Evolutionary conservation across 2,888 invertebrate genomes (phyloP).

Genomic region (Euphydryas editha): DNA sequence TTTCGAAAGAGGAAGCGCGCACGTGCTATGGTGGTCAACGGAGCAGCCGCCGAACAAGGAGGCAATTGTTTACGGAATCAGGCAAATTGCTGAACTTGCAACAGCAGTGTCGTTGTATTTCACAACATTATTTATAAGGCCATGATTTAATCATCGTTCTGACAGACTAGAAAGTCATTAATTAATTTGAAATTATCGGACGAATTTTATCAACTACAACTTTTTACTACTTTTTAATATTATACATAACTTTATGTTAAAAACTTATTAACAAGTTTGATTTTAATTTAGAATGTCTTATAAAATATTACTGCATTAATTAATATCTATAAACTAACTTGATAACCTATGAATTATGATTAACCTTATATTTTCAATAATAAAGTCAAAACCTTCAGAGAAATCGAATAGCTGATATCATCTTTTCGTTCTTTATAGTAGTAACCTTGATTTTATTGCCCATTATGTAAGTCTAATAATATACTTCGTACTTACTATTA

Average conservation of each 20-base stretch:
- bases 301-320: neutral
- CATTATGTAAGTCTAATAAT: conserved; percentile 37
- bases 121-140: conserved; percentile 19
- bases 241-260: no score
- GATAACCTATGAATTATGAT: conserved; percentile 1
- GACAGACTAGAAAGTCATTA: neutral
- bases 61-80: conserved; percentile 26
- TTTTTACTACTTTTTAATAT: neutral
- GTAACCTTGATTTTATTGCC: conserved; percentile 40
- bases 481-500: conserved; percentile 31
- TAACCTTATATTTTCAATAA: conserved; percentile 31
- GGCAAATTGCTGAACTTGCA: conserved; percentile 22
- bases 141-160: conserved; percentile 13
- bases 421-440: conserved; percentile 33
- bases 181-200: neutral
- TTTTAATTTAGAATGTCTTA: neutral
- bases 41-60: conserved; percentile 19
- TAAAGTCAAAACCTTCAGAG: conserved; percentile 34
- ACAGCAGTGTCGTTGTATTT: conserved; percentile 21
- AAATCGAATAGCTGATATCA: conserved; percentile 35
- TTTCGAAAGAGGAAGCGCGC: conserved; percentile 26
- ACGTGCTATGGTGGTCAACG: conserved; percentile 28
- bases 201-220: neutral
- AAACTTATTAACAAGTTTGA: neutral
- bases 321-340: neutral